Evolutionary conservation across 2,113 vertebrate genomes (phyloP).

Genomic region (Oxygymnocypris stewartii): DNA sequence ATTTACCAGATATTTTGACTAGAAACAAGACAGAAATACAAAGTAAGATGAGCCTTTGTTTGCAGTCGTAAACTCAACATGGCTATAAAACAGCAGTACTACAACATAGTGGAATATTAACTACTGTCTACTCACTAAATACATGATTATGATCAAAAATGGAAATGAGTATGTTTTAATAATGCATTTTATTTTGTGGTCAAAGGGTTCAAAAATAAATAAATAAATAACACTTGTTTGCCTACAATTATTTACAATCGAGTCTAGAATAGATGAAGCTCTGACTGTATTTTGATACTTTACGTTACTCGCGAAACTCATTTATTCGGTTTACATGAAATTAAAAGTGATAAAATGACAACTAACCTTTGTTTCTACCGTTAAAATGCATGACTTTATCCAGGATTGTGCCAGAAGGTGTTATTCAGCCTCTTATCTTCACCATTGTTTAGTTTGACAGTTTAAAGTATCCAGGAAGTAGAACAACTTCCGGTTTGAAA

Average conservation of each 20-base stretch:
- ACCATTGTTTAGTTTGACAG: slow-evolving; percentile 38
- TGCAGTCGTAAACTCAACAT: no score
- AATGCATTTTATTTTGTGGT: neutral
- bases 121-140: neutral
- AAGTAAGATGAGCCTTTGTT: no score
- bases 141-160: neutral
- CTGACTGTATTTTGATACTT: neutral
- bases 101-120: neutral
- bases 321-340: no score
- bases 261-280: no score
- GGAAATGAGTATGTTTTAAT: neutral
- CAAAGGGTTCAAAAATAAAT: neutral
- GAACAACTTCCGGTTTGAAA: neutral
- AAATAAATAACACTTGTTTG: neutral
- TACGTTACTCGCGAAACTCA: no score
- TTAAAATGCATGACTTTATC: neutral
- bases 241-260: neutral
- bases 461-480: slow-evolving; percentile 55
- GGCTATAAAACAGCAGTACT: no score
- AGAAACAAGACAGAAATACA: no score
- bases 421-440: neutral
- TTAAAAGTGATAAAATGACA: neutral
- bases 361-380: neutral
- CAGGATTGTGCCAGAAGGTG: neutral
- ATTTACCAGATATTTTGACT: no score